Evolutionary conservation across 2,888 invertebrate species (phyloP).

Genomic region (Mesochorus sp.): DNA sequence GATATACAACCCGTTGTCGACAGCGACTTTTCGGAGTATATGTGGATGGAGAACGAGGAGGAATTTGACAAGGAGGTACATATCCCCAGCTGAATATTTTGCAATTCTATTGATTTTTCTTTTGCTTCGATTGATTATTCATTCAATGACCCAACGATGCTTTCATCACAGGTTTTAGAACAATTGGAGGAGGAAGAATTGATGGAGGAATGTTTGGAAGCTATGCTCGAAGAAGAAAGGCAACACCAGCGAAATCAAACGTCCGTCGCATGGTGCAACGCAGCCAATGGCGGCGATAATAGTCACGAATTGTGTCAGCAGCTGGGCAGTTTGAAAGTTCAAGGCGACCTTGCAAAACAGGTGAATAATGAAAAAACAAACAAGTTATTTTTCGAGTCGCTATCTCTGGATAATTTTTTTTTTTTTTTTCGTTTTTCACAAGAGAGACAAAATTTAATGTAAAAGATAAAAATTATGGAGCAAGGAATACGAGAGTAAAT

Average conservation of each 20-base stretch:
- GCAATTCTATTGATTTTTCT: not conserved
- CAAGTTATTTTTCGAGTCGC: not conserved
- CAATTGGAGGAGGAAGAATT: constrained; percentile 93
- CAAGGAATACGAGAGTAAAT: too few relatives aligned
- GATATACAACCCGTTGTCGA: constrained; percentile 82
- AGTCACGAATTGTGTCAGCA: constrained; percentile 79
- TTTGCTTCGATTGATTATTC: not conserved
- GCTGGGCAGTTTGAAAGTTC: constrained; percentile 76
- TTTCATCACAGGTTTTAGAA: constrained; percentile 87
- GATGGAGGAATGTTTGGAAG: constrained; percentile 94
- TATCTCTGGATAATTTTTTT: not conserved
- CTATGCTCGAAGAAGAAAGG: constrained; percentile 90
- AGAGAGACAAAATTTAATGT: too few relatives aligned
- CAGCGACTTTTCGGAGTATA: constrained; percentile 93
- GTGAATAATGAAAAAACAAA: constrained; percentile 63
- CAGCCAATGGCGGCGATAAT: constrained; percentile 74
- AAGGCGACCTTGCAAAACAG: constrained; percentile 80
- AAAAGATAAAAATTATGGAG: too few relatives aligned
- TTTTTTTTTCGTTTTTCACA: not conserved
- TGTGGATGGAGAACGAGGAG: constrained; percentile 98
- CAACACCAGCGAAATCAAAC: constrained; percentile 79
- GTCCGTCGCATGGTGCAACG: constrained; percentile 78
- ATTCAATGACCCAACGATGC: not conserved
- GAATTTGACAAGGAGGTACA: constrained; percentile 94
- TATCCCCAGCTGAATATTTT: not conserved